Base-by-base conservation (phyloP, 1,140 invertebrate species). In the Drosophila murphyi region DNA sequence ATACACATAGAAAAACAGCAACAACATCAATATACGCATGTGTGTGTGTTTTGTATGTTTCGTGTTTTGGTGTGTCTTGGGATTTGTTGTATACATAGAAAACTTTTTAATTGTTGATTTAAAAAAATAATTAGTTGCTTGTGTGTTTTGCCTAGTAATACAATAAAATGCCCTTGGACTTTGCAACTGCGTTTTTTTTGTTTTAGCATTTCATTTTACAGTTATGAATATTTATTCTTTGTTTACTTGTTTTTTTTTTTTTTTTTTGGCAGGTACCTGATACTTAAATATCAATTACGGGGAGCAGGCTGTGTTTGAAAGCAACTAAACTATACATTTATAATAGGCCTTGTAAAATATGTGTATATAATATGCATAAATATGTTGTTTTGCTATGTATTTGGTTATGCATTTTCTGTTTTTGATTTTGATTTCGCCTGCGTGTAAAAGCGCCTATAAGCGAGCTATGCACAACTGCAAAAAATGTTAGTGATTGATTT, bases 391-490 rank as follows among this genome's bases (percentile, higher is more conserved):
- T 31, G 29, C 32, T 56, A 57, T 75, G 47, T 64, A 35, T 48
- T 67, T 39, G 48, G 61, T 62, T 76, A 31, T 51, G 54, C 60
- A 35, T 54, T 54, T 10, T 6, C 31, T 28, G 3, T 35, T 3
- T 20, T 20, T 39, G 7, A n/a, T 7, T 41, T 41, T 41, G 39
- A 5, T 47, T 64, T 89, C 80, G 74, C 77, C 76, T 88, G 83
- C 83, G 83, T 88, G 85, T 89, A 88, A 89, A 88, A 90, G 85
- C 85, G 85, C 85, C 85, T 89, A 89, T 81, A 89, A 89, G 85
- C 85, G 85, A 90, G 82, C 82, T 80, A 87, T 72, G 72, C 55
- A 69, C 83, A 83, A 80, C 77, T 43, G 77, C 85, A 87, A 80
- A 60, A 87, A 87, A 83, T 73, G 64, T 77, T 88, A 80, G 71